These are phyloP conservation scores for Epicampocera succincta DNA, from an alignment of 2,888 invertebrate genomes.

Conservation along the genomic window DNA sequence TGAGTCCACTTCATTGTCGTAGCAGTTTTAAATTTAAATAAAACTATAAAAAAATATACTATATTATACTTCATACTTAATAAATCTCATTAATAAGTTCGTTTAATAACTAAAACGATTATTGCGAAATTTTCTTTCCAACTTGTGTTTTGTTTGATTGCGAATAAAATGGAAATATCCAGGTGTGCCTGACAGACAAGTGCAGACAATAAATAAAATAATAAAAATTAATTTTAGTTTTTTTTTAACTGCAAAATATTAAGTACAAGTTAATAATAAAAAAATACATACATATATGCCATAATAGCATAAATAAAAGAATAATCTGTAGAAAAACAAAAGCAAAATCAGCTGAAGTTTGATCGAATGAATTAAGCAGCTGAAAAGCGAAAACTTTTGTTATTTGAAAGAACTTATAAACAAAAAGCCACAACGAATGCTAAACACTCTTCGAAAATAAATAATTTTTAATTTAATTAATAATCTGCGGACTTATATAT, in stretches of 20 bases:
- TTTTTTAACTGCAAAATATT: constrained; percentile 22
- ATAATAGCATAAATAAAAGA: constrained; percentile 17
- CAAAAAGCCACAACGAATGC: background rate
- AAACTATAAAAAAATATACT: background rate
- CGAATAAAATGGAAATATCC: constrained; percentile 41
- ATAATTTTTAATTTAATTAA: background rate
- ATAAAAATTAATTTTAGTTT: constrained; percentile 55
- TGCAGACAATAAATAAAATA: constrained; percentile 64
- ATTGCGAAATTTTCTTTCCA: constrained; percentile 56
- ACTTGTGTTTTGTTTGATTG: constrained; percentile 3
- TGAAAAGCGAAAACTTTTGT: constrained; percentile 1
- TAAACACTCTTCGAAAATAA: no score
- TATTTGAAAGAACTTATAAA: background rate
- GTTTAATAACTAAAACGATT: constrained; percentile 21
- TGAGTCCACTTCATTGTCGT: background rate
- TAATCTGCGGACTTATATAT: no score
- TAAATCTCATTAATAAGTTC: constrained; percentile 43
- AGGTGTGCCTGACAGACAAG: constrained; percentile 65
- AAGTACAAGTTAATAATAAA: constrained; percentile 66
- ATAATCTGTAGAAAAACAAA: constrained; percentile 4
- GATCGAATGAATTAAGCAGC: background rate
- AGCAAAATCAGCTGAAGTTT: constrained; percentile 19
- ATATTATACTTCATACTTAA: background rate
- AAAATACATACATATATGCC: constrained; percentile 20
- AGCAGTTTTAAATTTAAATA: background rate